Base-by-base conservation (phyloP, 2,797 vertebrate species). In the Spondyliosoma cantharus region DNA sequence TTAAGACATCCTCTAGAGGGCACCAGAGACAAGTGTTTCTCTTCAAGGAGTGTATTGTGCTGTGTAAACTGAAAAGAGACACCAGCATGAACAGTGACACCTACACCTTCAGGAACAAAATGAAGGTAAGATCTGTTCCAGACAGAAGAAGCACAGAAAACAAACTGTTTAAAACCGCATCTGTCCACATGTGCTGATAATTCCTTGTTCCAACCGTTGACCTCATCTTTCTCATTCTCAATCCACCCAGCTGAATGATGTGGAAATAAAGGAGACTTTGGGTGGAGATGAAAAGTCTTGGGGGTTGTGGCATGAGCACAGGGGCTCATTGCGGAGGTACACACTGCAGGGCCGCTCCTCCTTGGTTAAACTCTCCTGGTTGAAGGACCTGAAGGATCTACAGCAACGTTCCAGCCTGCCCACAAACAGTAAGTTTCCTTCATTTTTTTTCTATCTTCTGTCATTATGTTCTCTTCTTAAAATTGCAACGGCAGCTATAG, bases 21-120 rank as follows among this genome's bases (percentile, higher is more conserved):
- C 98, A 99, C 87, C 97, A 97, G 83, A 96, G 98, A 76, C 97
- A 98, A 0, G 94, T 97, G 32, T 99, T 99, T 91, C 97, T 99
- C 82, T 99, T 99, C 87, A 97, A 94, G 85, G 96, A 97, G 22
- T 97, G 97, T 16, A 90, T 98, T 61, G 94, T 99, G 13, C 95
- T 99, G 90, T 99, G 98, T 88, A 99, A 98, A 85, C 93, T 96
- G 14, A 97, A 95, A 73, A 93, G 96, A 86, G 97, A 98, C 91
- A 92, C 95, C 0, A 94, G 86, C 83, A 95, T 95, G 0, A 97
- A 95, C 86, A 94, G 91, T 16, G 96, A 98, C 78, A 95, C 96
- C 68, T 99, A 96, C 14, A 80, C 95, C 71, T 99, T 99, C 91
- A 98, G 96, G 93, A 99, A 97, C 90, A 99, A 99, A 94, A 98